Evolutionary conservation across 2,797 vertebrate genomes (phyloP).

Genomic region (Carcharodon carcharias): DNA sequence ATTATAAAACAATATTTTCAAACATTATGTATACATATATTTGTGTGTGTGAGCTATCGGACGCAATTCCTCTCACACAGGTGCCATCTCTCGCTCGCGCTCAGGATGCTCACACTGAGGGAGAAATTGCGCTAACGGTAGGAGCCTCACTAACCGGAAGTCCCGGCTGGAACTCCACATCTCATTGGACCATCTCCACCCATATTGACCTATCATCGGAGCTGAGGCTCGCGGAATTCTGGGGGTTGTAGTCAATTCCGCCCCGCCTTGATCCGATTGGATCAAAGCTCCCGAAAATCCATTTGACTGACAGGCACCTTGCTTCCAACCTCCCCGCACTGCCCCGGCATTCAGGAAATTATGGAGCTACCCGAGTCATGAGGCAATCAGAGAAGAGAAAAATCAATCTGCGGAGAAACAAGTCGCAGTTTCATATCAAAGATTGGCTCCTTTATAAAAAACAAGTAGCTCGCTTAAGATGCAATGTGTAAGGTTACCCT

Average conservation of each 20-base stretch:
- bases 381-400: neutral
- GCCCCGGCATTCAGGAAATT: neutral
- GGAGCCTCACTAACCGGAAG: neutral
- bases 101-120: neutral
- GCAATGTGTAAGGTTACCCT: neutral
- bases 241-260: neutral
- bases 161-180: neutral
- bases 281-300: neutral
- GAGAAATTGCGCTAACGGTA: constrained; percentile 32
- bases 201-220: neutral
- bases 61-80: neutral
- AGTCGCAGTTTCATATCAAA: neutral
- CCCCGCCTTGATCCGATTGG: neutral
- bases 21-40: neutral
- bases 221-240: neutral
- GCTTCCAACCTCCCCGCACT: neutral
- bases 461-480: neutral
- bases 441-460: neutral
- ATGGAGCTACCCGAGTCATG: neutral
- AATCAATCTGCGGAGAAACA: neutral
- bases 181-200: neutral
- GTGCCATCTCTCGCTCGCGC: constrained; percentile 26
- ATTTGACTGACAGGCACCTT: neutral
- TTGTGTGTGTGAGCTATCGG: neutral
- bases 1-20: constrained; percentile 5